Evolutionary conservation across 1,140 invertebrate species (phyloP).

Genomic region (Scaptomyza pallida): DNA sequence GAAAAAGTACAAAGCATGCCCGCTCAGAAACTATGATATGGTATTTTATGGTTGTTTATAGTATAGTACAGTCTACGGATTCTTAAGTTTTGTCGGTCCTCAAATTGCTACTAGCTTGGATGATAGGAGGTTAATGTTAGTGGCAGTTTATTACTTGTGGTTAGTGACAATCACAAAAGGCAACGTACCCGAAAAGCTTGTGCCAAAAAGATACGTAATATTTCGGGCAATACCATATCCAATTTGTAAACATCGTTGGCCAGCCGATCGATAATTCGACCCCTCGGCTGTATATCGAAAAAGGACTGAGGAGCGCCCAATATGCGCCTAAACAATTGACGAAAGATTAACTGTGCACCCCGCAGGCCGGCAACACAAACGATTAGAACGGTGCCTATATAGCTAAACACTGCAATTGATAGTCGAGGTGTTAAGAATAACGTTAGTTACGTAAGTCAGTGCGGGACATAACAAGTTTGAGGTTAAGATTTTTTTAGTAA

Average conservation of each 20-base stretch:
- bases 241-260: slow-evolving; percentile 89
- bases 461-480: too few species aligned
- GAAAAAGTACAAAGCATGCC: slow-evolving; percentile 46
- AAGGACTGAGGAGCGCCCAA: slow-evolving; percentile 89
- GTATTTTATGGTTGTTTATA: slow-evolving; percentile 8
- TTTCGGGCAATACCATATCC: slow-evolving; percentile 85
- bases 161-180: slow-evolving; percentile 50
- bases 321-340: slow-evolving; percentile 86
- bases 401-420: slow-evolving; percentile 53
- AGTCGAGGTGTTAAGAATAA: not conserved
- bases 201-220: slow-evolving; percentile 82
- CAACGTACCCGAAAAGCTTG: slow-evolving; percentile 82
- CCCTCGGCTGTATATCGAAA: slow-evolving; percentile 90
- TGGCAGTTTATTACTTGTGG: not conserved
- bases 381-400: slow-evolving; percentile 46
- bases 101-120: slow-evolving; percentile 50
- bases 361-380: slow-evolving; percentile 52
- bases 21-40: slow-evolving; percentile 25
- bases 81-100: slow-evolving; percentile 3
- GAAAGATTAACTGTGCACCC: slow-evolving; percentile 57
- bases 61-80: slow-evolving; percentile 27
- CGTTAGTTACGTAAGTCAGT: not conserved
- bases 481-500: too few species aligned
- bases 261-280: slow-evolving; percentile 90
- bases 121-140: slow-evolving; percentile 34